Percentiles rank a stretch among this genome's conserved stretches.
phyloP scores from a whole-genome alignment of 2,797 vertebrate species.

The Leucoraja ocellata region DNA sequence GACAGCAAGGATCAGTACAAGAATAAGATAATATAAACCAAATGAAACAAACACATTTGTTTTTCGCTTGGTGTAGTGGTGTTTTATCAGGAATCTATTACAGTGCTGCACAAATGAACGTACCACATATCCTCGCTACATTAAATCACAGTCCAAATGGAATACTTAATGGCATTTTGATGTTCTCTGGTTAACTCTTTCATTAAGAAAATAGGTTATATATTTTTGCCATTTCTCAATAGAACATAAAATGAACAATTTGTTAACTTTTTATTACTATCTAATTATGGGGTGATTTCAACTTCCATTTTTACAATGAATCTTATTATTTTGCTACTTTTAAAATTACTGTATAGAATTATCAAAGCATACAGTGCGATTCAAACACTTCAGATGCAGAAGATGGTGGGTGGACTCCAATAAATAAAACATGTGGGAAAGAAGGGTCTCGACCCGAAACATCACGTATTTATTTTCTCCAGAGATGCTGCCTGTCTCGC shows the following conservation, averaged over 20 bases:
- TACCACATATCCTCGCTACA: slow-evolving; percentile 56
- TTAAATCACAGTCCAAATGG: slow-evolving; percentile 72
- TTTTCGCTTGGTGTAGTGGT: slow-evolving; percentile 34
- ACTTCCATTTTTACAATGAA: slow-evolving; percentile 55
- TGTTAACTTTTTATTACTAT: slow-evolving; percentile 77
- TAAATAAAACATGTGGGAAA: background rate
- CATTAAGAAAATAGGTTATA: slow-evolving; percentile 77
- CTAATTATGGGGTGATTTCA: slow-evolving; percentile 67
- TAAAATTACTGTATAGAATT: slow-evolving; percentile 1
- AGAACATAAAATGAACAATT: slow-evolving; percentile 72
- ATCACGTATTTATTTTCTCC: too few relatives aligned
- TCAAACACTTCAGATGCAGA: background rate
- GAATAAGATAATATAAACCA: slow-evolving; percentile 30
- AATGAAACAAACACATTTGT: slow-evolving; percentile 37
- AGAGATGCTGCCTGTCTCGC: too few relatives aligned
- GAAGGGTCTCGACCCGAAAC: too few relatives aligned
- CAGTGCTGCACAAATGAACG: slow-evolving; percentile 61
- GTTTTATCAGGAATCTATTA: slow-evolving; percentile 70
- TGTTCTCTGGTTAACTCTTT: slow-evolving; percentile 75
- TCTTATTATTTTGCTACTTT: slow-evolving; percentile 19
- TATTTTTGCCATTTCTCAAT: slow-evolving; percentile 77
- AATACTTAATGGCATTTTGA: slow-evolving; percentile 78
- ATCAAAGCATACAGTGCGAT: background rate
- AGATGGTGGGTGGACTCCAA: background rate
- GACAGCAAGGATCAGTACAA: slow-evolving; percentile 35